Evolutionary conservation across 2,888 invertebrate genomes (phyloP), one percentile per base, ranked within the genome.

Genomic region (Hoplodrina ambigua): DNA sequence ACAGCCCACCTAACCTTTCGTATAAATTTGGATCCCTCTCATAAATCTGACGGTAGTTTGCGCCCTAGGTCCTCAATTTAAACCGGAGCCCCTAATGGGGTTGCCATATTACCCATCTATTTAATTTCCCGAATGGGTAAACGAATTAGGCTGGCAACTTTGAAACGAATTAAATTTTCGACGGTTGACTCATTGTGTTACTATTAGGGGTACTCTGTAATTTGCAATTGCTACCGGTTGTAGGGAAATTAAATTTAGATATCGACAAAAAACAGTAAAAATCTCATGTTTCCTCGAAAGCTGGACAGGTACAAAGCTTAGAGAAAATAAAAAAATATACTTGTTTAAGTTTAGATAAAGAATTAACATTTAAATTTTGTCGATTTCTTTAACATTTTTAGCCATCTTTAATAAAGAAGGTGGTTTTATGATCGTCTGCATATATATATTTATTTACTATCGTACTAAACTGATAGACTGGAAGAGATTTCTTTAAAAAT

Each of bases 101-200:
- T 91, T 90, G 93, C 92, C 90, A 94, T 94, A 95, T 94, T 94
- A 94, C 94, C 94, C 93, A 94, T 94, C 94, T 95, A 95, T 95
- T 95, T 95, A 95, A 95, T 95, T 95, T 94, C 91, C 91, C 93
- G 92, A 93, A 94, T 92, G 94, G 91, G 91, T 95, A 95, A 95
- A 94, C 93, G 94, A 94, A 95, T 95, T 94, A 94, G 92, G 90
- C 92, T 93, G 93, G 94, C 92, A 94, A 93, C 94, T 94, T 94
- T 93, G 93, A 92, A 93, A 92, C 89, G 92, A 93, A 94, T 94
- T 94, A 89, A 93, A 94, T 94, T 95, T 93, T 91, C 90, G 87
- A 91, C 91, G 91, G 92, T 93, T 92, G 92, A 93, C 90, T 92
- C 92, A 91, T 92, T 90, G 88, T 86, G 80, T 81, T 76, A 59